Base-by-base conservation (phyloP, 2,888 invertebrate genomes). In the Polydrusus pterygomalis region DNA sequence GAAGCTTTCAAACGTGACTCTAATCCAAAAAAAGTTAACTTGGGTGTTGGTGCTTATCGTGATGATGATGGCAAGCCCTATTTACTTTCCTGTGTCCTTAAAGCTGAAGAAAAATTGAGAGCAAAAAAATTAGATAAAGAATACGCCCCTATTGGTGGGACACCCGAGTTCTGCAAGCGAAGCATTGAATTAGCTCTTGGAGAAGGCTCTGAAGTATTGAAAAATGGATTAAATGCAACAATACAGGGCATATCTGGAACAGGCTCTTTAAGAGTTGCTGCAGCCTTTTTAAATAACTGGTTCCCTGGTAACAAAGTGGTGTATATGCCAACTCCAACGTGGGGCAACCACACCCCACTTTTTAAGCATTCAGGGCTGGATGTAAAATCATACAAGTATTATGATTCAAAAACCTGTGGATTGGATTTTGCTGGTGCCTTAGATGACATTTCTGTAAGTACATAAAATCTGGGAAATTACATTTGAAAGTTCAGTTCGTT, bases 271-370 rank as follows among this genome's bases (percentile, higher is more conserved):
- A 92, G 97, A 74, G 91, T 99, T 63, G 99, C 98, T 34, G 94
- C 95, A 49, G 95, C 94, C 77, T 99, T 97, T 87, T 88, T 98
- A 77, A 92, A 92, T 70, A 92, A 92, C 80, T 96, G 94, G 88
- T 95, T 94, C 88, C 91, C 91, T 8, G 93, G 94, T 43, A 90
- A 89, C 81, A 97, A 97, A 88, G 94, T 93, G 77, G 89, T 96
- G 63, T 98, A 96, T 89, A 84, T 99, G 80, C 98, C 99, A 6
- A 89, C 91, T 1, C 99, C 99, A 5, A 94, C 99, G 0, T 99
- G 99, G 99, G 99, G 99, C 68, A 99, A 99, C 88, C 99, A 99
- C 87, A 94, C 92, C 0, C 97, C 98, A 69, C 92, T 99, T 84
- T 97, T 98, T 89, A 97, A 95, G 89, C 94, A 95, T 84, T 90